phyloP scores from a whole-genome alignment of 92 coral and sea anemone species.

The Siderastrea siderea region DNA sequence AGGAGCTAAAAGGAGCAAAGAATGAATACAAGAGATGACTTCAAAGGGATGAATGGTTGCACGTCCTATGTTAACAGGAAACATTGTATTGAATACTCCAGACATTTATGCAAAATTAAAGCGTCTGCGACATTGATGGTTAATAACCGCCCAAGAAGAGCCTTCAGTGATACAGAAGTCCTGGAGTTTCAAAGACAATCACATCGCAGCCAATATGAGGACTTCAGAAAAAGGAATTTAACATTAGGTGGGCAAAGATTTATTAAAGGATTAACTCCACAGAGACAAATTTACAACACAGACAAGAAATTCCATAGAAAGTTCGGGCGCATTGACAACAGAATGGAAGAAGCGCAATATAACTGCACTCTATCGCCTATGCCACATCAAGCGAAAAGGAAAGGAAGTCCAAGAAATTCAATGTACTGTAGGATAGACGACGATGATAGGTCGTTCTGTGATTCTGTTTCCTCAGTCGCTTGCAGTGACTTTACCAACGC shows the following conservation, averaged over 20 bases:
- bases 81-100: conserved; percentile 22
- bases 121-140: not conserved
- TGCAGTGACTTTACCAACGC: conserved; percentile 12
- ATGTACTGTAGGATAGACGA: too few species aligned
- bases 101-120: not conserved
- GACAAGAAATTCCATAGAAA: conserved; percentile 24
- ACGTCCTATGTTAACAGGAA: not conserved
- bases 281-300: not conserved
- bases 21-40: too few species aligned
- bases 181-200: not conserved
- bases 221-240: not conserved
- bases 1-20: too few species aligned
- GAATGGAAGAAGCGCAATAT: not conserved
- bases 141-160: not conserved
- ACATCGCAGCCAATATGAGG: not conserved
- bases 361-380: not conserved
- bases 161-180: conserved; percentile 22
- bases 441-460: conserved; percentile 29
- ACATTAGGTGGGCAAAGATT: conserved; percentile 3
- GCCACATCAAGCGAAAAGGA: not conserved
- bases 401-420: not conserved
- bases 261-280: not conserved
- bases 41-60: too few species aligned
- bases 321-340: not conserved
- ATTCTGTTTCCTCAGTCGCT: conserved; percentile 33